phyloP scores from a whole-genome alignment of 2,888 invertebrate species.

The Ophion obscuratus region DNA sequence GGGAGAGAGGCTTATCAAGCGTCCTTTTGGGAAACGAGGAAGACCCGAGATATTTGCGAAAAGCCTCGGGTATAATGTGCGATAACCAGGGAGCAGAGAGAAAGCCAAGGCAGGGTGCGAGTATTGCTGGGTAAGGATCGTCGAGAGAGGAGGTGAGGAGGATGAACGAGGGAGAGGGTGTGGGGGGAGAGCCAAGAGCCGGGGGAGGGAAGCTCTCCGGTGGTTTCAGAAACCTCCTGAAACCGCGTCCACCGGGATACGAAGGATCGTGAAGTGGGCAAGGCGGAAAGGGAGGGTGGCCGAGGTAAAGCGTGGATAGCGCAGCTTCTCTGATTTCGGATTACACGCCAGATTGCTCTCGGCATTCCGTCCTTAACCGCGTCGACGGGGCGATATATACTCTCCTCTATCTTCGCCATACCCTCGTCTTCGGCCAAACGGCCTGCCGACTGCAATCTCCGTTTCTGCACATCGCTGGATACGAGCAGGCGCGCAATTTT shows the following conservation, averaged over 20 bases:
- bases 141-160: slow-evolving; percentile 19
- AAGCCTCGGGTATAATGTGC: slow-evolving; percentile 58
- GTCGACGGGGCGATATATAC: slow-evolving; percentile 50
- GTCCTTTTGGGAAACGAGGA: slow-evolving; percentile 41
- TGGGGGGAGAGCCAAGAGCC: slow-evolving; percentile 34
- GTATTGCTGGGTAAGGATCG: slow-evolving; percentile 48
- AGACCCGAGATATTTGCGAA: slow-evolving; percentile 50
- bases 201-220: slow-evolving; percentile 50
- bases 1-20: slow-evolving; percentile 43
- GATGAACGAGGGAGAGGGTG: slow-evolving; percentile 6
- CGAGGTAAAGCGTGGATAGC: slow-evolving; percentile 58
- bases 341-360: slow-evolving; percentile 69
- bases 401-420: slow-evolving; percentile 29
- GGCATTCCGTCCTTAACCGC: slow-evolving; percentile 70
- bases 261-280: slow-evolving; percentile 41
- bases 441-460: slow-evolving; percentile 57
- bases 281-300: slow-evolving; percentile 22
- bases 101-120: slow-evolving; percentile 41
- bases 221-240: slow-evolving; percentile 43
- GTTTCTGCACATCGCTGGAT: slow-evolving; percentile 61
- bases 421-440: slow-evolving; percentile 30
- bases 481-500: slow-evolving; percentile 63
- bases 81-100: slow-evolving; percentile 60
- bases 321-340: slow-evolving; percentile 67
- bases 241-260: slow-evolving; percentile 40